A percentile compares a stretch with the other conserved stretches of the same genome.
These are phyloP conservation scores for Acinonyx jubatus DNA, from an alignment of 2,113 vertebrate genomes.

Conservation along the genomic window DNA sequence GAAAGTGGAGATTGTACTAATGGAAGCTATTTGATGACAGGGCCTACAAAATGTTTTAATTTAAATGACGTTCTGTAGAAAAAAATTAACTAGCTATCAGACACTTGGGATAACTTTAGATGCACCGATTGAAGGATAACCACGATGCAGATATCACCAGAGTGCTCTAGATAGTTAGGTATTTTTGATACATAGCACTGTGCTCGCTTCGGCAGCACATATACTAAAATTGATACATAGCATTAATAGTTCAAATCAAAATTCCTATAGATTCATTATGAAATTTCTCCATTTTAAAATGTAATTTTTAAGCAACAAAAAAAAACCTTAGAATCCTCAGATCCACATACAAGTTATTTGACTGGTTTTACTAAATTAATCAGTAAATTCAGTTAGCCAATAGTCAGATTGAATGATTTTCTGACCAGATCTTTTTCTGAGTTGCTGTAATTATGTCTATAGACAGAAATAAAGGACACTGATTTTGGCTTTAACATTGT, in stretches of 20 bases:
- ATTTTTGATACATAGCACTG: background rate
- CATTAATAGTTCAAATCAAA: conserved; percentile 29
- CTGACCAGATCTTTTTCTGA: conserved; percentile 20
- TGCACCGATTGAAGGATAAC: background rate
- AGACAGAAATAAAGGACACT: background rate
- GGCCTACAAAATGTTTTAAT: background rate
- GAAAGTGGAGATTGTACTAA: background rate
- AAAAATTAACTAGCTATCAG: background rate
- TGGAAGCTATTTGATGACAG: background rate
- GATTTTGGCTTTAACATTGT: background rate
- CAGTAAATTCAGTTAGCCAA: conserved; percentile 8
- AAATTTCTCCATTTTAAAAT: background rate
- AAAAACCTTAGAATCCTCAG: background rate
- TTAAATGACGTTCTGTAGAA: background rate
- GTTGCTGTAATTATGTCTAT: background rate
- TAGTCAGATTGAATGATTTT: background rate
- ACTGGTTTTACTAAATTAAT: conserved; percentile 22
- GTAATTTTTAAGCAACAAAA: conserved; percentile 35
- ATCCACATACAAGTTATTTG: background rate
- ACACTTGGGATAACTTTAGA: conserved; percentile 30
- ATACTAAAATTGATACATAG: background rate
- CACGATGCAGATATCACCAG: background rate
- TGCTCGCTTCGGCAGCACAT: no score
- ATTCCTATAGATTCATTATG: background rate
- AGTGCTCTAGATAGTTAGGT: background rate